Evolutionary conservation across 2,888 invertebrate genomes (phyloP).

Genomic region (Drosophila cracens): DNA sequence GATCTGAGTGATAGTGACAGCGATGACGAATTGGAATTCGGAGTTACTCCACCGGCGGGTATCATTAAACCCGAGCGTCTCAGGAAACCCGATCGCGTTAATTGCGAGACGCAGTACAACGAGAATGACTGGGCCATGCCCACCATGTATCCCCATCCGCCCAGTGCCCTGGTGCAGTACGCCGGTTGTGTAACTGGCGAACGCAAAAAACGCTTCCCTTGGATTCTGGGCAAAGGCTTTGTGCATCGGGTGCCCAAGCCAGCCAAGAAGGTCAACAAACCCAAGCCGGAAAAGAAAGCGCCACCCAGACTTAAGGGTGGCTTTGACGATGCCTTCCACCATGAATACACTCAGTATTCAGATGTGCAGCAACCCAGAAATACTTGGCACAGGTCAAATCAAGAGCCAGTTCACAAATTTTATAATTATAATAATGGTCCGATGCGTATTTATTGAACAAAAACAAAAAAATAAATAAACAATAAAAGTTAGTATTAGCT

Average conservation of each 20-base stretch:
- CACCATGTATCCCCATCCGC: slow-evolving; percentile 69
- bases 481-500: not conserved
- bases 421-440: slow-evolving; percentile 2
- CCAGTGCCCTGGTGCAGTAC: slow-evolving; percentile 71
- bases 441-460: not conserved
- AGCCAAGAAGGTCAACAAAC: slow-evolving; percentile 27
- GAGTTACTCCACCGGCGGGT: slow-evolving; percentile 90
- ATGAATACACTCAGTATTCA: not conserved
- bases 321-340: slow-evolving; percentile 10
- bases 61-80: slow-evolving; percentile 87
- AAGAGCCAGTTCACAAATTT: not conserved
- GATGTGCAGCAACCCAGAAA: not conserved
- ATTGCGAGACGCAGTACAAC: slow-evolving; percentile 88
- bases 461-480: not conserved
- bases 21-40: slow-evolving; percentile 89
- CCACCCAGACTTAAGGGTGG: slow-evolving; percentile 38
- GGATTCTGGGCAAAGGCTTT: slow-evolving; percentile 59
- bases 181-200: slow-evolving; percentile 74
- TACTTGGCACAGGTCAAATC: slow-evolving; percentile 43
- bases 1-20: slow-evolving; percentile 78
- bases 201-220: slow-evolving; percentile 52
- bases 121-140: slow-evolving; percentile 85
- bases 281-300: slow-evolving; percentile 18
- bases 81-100: slow-evolving; percentile 85
- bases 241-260: slow-evolving; percentile 41